Percentiles rank a stretch among this genome's conserved stretches.
Evolutionary conservation across 2,888 invertebrate genomes (phyloP).

Genomic region (Eilema caniola): DNA sequence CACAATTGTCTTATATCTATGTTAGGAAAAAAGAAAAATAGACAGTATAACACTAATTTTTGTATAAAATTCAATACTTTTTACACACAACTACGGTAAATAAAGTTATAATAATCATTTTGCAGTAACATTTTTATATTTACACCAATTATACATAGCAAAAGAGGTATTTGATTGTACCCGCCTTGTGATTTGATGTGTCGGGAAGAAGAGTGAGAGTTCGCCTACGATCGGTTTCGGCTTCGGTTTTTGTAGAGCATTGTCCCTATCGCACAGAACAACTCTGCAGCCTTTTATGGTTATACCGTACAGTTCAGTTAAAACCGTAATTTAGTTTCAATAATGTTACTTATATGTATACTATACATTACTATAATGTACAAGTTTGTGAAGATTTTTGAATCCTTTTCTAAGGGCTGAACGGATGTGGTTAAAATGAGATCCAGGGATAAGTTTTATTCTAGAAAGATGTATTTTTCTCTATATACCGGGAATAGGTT

Average conservation of each 20-base stretch:
- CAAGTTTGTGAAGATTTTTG: too few relatives aligned
- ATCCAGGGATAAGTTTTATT: too few relatives aligned
- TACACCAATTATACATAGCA: conserved; percentile 38
- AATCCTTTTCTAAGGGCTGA: too few relatives aligned
- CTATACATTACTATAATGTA: too few relatives aligned
- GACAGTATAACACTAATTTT: conserved; percentile 43
- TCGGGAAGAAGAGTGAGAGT: neutral
- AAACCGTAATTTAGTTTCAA: neutral
- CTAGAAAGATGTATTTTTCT: too few relatives aligned
- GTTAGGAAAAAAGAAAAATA: conserved; percentile 44
- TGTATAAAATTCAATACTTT: conserved; percentile 78
- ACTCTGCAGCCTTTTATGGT: neutral
- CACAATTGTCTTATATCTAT: conserved; percentile 44
- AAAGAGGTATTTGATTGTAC: conserved; percentile 33
- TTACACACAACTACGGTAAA: conserved; percentile 60
- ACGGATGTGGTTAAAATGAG: too few relatives aligned
- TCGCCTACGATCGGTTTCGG: neutral
- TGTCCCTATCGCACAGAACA: neutral
- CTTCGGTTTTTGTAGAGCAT: neutral
- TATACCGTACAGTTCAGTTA: neutral
- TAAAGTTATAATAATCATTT: conserved; percentile 39
- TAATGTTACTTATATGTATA: too few relatives aligned
- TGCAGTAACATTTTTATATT: conserved; percentile 30
- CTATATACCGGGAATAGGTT: too few relatives aligned
- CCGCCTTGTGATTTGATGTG: conserved; percentile 10